These are phyloP conservation scores for Eilema depressum DNA, from an alignment of 2,888 invertebrate species.

Conservation along the genomic window DNA sequence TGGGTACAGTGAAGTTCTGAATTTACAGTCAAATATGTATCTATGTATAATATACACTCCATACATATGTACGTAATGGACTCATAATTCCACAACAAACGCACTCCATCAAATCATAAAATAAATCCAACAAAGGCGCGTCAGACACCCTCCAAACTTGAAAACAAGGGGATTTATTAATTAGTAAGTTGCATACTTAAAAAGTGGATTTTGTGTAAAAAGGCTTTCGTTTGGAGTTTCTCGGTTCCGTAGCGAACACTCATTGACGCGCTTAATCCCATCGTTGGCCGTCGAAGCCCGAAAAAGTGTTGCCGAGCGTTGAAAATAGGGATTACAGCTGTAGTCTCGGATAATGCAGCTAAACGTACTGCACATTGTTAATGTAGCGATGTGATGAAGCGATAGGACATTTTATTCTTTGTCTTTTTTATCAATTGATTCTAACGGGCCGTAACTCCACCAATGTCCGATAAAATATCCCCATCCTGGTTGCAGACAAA, in stretches of 20 bases:
- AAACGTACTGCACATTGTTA: constrained; percentile 57
- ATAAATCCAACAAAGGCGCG: constrained; percentile 52
- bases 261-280: constrained; percentile 71
- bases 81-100: not conserved
- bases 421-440: too few relatives aligned
- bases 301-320: constrained; percentile 66
- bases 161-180: constrained; percentile 72
- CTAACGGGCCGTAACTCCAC: too few relatives aligned
- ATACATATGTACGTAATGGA: too few relatives aligned
- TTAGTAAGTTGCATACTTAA: constrained; percentile 80
- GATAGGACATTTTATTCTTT: not conserved
- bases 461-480: too few relatives aligned
- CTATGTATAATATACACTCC: too few relatives aligned
- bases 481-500: too few relatives aligned
- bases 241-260: constrained; percentile 58
- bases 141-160: constrained; percentile 62
- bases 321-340: constrained; percentile 73
- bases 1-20: too few relatives aligned
- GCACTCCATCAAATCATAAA: constrained; percentile 17
- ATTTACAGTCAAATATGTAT: too few relatives aligned
- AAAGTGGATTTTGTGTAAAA: constrained; percentile 66
- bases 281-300: constrained; percentile 61
- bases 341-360: constrained; percentile 66
- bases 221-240: constrained; percentile 76
- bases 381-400: constrained; percentile 46